Evolutionary conservation across 2,113 vertebrate genomes (phyloP), one percentile per base, ranked within the genome.

Genomic region (Anhinga rufa): DNA sequence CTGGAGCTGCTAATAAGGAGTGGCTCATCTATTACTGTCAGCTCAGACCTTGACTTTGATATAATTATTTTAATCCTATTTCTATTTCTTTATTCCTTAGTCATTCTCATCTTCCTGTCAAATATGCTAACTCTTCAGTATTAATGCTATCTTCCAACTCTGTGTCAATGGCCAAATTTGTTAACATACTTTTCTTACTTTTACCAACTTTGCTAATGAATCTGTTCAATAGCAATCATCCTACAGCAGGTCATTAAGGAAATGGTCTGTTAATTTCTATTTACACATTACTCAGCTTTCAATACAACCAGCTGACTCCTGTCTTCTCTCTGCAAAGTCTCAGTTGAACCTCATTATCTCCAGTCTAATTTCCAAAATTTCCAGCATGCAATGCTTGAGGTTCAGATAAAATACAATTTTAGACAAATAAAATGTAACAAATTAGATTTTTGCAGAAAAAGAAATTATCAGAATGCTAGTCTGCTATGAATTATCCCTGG

Each of bases 171-270:
- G 32, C n/a, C 92, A 87, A 78, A 93, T 86, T 52, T 78, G 69
- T 78, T 75, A 92, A 75, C 2, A 3, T 34, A 68, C 46, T 78
- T 94, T 87, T 90, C 70, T 25, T 74, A 13, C 69, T 88, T 88
- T 64, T 78, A 74, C 1, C 13, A 86, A 54, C 49, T 95, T 86
- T 68, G 36, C 32, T 92, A 92, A 94, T 58, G 54, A 94, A 74
- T 88, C 82, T 88, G 40, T 88, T 96, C 82, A 90, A 83, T 66
- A 88, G 54, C 17, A 51, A 92, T 94, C 82, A 81, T 58, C 55
- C 76, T 88, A 61, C 42, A 91, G 25, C 25, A 86, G 68, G 83
- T 93, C 86, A 83, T 83, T 92, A 95, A 83, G 55, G 88, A 94
- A 94, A 93, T 24, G 12, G 36, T 49, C 68, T 70, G 38, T 54